These are phyloP conservation scores for Molossus molossus DNA, from an alignment of 2,797 vertebrate genomes.

Conservation along the genomic window DNA sequence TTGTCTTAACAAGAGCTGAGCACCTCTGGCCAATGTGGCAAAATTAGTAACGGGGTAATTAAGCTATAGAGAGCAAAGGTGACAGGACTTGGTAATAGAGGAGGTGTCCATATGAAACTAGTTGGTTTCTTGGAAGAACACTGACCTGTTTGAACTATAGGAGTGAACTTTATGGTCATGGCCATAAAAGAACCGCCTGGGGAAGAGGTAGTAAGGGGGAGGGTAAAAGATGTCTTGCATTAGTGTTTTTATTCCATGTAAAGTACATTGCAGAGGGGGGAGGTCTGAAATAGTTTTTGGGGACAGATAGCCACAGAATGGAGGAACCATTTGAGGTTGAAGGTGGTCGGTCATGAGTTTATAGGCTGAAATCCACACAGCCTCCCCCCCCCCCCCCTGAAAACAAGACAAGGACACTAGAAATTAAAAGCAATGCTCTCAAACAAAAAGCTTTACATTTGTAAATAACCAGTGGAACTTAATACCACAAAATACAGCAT, in stretches of 20 bases:
- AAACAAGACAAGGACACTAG: constrained; percentile 68
- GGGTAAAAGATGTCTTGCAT: background rate
- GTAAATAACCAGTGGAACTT: constrained; percentile 74
- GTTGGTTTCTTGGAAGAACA: background rate
- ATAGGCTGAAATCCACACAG: background rate
- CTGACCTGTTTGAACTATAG: background rate
- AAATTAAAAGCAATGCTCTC: constrained; percentile 75
- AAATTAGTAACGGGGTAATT: background rate
- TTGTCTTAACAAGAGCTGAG: background rate
- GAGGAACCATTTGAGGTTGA: background rate
- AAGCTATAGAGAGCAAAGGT: background rate
- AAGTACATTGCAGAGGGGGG: background rate
- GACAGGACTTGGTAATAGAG: background rate
- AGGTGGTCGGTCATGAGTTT: background rate
- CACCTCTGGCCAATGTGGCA: background rate
- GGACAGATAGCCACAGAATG: background rate
- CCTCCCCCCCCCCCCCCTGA: background rate
- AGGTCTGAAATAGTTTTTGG: background rate
- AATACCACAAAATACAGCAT: constrained; percentile 74
- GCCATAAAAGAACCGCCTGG: background rate
- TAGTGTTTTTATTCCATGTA: background rate
- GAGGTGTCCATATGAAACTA: background rate
- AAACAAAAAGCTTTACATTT: constrained; percentile 73
- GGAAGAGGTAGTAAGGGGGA: background rate
- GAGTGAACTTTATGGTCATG: background rate